Evolutionary conservation across 2,888 invertebrate genomes (phyloP).

Genomic region (Electrophaes corylata): DNA sequence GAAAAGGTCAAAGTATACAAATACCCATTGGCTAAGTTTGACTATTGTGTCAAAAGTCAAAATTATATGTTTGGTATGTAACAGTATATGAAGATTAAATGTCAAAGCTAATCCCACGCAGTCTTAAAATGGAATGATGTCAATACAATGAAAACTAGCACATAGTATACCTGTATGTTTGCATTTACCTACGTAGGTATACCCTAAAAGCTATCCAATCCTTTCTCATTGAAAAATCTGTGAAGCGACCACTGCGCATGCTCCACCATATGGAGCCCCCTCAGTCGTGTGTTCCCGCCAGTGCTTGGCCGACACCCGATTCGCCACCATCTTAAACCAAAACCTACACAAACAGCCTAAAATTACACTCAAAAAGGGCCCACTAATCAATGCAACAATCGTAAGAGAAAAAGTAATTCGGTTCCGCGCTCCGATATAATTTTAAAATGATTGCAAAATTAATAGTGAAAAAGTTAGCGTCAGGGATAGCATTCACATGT

Average conservation of each 20-base stretch:
- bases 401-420: neutral
- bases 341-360: constrained; percentile 19
- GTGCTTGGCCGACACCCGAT: constrained; percentile 32
- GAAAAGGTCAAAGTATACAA: neutral
- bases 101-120: neutral
- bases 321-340: constrained; percentile 30
- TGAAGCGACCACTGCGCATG: constrained; percentile 60
- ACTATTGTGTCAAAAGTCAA: too few relatives aligned
- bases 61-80: too few relatives aligned
- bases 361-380: constrained; percentile 27
- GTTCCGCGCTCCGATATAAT: constrained; percentile 27
- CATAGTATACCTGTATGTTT: neutral
- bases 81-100: too few relatives aligned
- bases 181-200: constrained; percentile 1
- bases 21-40: too few relatives aligned
- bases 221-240: constrained; percentile 52
- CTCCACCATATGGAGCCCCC: constrained; percentile 45
- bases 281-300: constrained; percentile 43
- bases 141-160: constrained; percentile 16
- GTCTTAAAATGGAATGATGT: constrained; percentile 18
- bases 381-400: constrained; percentile 3
- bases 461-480: constrained; percentile 42
- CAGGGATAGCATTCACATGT: constrained; percentile 51
- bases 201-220: constrained; percentile 31
- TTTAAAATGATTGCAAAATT: constrained; percentile 55